A percentile compares a stretch with the other conserved stretches of the same genome.
Conservation (phyloP, 2,113 vertebrate genomes). For the Dicentrarchus labrax region DNA sequence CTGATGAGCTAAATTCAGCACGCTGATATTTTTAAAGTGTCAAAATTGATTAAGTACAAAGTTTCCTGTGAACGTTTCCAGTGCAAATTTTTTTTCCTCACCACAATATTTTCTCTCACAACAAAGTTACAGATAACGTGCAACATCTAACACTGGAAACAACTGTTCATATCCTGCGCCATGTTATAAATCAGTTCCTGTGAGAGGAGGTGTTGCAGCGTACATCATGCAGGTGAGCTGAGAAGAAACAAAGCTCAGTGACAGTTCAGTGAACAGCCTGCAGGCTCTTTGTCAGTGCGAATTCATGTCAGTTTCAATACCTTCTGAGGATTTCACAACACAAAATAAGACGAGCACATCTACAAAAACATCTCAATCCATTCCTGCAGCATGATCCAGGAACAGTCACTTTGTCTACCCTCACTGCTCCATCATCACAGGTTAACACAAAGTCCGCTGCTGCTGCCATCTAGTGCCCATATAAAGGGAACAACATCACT, state of each 20-base stretch:
- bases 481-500: background rate
- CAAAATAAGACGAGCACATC: too few relatives aligned
- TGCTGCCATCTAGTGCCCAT: constrained; percentile 44
- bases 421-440: background rate
- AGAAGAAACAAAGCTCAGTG: background rate
- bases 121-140: too few relatives aligned
- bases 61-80: too few relatives aligned
- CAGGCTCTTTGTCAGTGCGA: too few relatives aligned
- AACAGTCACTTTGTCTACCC: rapidly evolving
- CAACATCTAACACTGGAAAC: too few relatives aligned
- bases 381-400: background rate
- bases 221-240: background rate
- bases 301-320: background rate
- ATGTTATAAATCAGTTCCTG: too few relatives aligned
- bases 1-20: too few relatives aligned
- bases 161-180: too few relatives aligned
- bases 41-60: too few relatives aligned
- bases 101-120: too few relatives aligned
- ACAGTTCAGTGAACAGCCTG: background rate
- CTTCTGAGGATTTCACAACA: background rate
- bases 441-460: background rate
- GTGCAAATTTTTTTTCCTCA: too few relatives aligned
- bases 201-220: background rate
- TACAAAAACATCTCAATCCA: background rate
- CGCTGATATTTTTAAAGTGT: too few relatives aligned